phyloP scores from a whole-genome alignment of 2,888 invertebrate species.

The Uropetala carovei region DNA sequence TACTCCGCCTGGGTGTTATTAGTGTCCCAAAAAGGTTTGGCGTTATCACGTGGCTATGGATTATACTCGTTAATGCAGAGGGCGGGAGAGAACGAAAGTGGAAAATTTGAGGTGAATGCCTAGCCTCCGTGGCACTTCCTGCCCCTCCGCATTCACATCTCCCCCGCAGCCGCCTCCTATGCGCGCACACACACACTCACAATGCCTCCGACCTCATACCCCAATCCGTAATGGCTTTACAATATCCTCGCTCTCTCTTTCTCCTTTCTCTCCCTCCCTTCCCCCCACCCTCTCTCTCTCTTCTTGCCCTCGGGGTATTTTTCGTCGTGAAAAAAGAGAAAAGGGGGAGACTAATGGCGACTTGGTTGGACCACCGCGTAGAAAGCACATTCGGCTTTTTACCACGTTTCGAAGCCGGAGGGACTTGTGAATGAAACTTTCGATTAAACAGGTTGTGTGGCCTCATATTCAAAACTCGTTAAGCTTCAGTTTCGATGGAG shows the following conservation, averaged over 20 bases:
- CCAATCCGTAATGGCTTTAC: neutral
- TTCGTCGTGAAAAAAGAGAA: neutral
- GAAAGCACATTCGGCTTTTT: neutral
- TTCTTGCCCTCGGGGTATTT: neutral
- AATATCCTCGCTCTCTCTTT: neutral
- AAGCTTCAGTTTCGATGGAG: neutral
- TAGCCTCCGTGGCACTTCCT: too few relatives aligned
- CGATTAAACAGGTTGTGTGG: constrained; percentile 18
- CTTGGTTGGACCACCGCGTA: neutral
- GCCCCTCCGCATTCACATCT: too few relatives aligned
- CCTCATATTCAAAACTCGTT: neutral
- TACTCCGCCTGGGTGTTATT: too few relatives aligned
- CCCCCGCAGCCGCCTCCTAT: too few relatives aligned
- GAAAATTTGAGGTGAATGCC: too few relatives aligned
- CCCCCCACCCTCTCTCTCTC: too few relatives aligned
- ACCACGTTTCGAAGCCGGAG: neutral
- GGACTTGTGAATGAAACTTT: neutral
- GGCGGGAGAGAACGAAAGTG: neutral
- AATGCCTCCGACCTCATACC: too few relatives aligned
- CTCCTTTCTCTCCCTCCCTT: too few relatives aligned
- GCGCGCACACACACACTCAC: too few relatives aligned
- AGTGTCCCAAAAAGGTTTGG: neutral
- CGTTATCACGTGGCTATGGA: neutral
- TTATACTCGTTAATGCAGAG: neutral
- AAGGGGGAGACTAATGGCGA: constrained; percentile 3